Evolutionary conservation across 2,888 invertebrate species (phyloP), one percentile per base, ranked within the genome.

Genomic region (Agrenia bidenticulata): DNA sequence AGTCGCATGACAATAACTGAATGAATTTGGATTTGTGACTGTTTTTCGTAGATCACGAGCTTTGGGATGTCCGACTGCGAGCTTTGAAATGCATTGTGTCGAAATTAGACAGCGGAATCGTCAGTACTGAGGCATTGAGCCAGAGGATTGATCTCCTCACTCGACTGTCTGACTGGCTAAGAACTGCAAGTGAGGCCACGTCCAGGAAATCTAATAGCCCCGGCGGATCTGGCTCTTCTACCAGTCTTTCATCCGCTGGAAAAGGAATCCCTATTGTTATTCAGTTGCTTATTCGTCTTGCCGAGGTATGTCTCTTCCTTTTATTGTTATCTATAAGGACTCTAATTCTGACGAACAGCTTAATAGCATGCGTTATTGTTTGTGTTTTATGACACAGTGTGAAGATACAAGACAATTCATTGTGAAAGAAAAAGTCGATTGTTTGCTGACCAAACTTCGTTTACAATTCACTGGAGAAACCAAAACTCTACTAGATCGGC

Each of bases 21-120:
- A 2, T 13, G 9, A 27, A 23, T 32, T 27, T 23, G 4, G 51
- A 23, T 51, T 51, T 9, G 32, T 21, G 17, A 50, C 42, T 39
- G 57, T 42, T 24, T 57, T 50, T 65, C 63, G 37, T 27, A 75
- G 75, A 70, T 63, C 75, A 75, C 61, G 72, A 73, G n/a, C 42
- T 75, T 9, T 54, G 62, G 49, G 70, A 73, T 55, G 72, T 75
- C 1, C 70, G 75, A 15, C 51, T 73, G 11, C 64, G 75, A 55
- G 75, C 75, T 2, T 53, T 75, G 56, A 72, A 73, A 68, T 67
- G 68, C 59, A 63, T 75, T 17, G 51, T 70, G 61, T 57, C 68
- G 21, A 75, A 75, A 58, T 41, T 75, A 9, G 73, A 75, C 26
- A 64, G 66, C 53, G 72, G 70, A 23, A 67, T 75, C 19, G 50